phyloP scores from a whole-genome alignment of 2,113 vertebrate species.

The Myrmecobius fasciatus region DNA sequence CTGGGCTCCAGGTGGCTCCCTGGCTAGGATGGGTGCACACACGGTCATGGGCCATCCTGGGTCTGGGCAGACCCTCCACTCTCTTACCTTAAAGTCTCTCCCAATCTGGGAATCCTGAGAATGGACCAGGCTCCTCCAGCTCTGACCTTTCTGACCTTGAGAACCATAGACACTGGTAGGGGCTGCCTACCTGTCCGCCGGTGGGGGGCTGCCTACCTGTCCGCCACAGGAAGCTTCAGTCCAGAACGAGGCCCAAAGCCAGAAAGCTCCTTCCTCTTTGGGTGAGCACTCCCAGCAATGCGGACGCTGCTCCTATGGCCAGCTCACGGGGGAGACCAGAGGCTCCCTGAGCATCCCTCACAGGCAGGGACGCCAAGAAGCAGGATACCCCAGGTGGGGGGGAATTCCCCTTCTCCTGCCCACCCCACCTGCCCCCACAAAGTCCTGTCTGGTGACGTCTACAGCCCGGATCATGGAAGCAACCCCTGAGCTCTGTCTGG shows the following conservation, averaged over 20 bases:
- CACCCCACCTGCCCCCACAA: not conserved
- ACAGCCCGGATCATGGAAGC: not conserved
- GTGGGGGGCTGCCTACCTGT: not conserved
- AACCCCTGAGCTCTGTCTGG: not conserved
- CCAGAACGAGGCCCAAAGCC: not conserved
- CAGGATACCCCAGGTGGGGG: not conserved
- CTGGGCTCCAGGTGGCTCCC: not conserved
- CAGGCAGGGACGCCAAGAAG: not conserved
- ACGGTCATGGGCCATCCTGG: not conserved
- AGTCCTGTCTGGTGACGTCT: too few species aligned
- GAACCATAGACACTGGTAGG: not conserved
- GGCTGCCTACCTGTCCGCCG: too few species aligned
- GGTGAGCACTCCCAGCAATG: not conserved
- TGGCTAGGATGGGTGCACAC: not conserved
- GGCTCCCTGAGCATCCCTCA: not conserved
- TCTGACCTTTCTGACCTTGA: not conserved
- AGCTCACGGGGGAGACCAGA: not conserved
- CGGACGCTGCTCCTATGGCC: not conserved
- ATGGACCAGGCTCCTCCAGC: not conserved
- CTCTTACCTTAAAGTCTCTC: not conserved
- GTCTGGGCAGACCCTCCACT: not conserved
- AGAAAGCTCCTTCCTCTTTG: not conserved
- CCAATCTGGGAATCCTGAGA: not conserved
- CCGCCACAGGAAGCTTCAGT: not conserved
- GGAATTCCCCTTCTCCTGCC: not conserved